phyloP scores from a whole-genome alignment of 2,888 invertebrate genomes.

The Monoplex corrugatus region DNA sequence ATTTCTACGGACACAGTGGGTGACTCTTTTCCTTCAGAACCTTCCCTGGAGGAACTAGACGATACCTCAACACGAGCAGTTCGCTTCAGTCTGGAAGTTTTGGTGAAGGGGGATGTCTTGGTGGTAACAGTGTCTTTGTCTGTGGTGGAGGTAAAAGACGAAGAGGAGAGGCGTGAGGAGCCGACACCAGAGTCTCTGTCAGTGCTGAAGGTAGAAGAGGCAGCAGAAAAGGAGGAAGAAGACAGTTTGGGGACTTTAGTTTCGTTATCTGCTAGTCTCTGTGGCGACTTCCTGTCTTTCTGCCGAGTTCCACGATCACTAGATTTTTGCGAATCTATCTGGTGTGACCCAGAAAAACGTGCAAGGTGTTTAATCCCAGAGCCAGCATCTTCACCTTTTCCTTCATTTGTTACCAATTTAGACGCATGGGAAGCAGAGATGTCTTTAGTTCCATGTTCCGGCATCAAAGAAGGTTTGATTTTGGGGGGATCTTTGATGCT shows the following conservation, averaged over 20 bases:
- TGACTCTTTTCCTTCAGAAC: conserved; percentile 42
- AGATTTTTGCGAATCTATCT: neutral
- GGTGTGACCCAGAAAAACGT: neutral
- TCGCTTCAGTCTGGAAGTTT: conserved; percentile 17
- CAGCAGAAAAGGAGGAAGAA: conserved; percentile 39
- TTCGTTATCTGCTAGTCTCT: neutral
- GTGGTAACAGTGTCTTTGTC: conserved; percentile 25
- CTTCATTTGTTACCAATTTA: neutral
- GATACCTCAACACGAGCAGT: conserved; percentile 37
- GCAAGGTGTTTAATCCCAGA: neutral
- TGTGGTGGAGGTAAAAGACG: conserved; percentile 30
- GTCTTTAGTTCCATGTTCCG: conserved; percentile 32
- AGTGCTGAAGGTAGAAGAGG: conserved; percentile 40
- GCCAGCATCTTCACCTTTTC: neutral
- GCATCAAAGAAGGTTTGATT: conserved; percentile 16
- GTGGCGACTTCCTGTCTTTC: conserved; percentile 17
- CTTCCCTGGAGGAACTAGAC: conserved; percentile 46
- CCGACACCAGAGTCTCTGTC: conserved; percentile 43
- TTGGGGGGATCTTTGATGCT: conserved; percentile 3
- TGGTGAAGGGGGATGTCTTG: neutral
- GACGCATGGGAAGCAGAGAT: neutral
- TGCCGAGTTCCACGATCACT: neutral
- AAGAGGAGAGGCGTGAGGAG: conserved; percentile 41
- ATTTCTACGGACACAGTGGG: neutral
- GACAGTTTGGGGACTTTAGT: conserved; percentile 8